Base-by-base conservation (phyloP, 1,140 invertebrate genomes). In the Antheraea mylitta region DNA sequence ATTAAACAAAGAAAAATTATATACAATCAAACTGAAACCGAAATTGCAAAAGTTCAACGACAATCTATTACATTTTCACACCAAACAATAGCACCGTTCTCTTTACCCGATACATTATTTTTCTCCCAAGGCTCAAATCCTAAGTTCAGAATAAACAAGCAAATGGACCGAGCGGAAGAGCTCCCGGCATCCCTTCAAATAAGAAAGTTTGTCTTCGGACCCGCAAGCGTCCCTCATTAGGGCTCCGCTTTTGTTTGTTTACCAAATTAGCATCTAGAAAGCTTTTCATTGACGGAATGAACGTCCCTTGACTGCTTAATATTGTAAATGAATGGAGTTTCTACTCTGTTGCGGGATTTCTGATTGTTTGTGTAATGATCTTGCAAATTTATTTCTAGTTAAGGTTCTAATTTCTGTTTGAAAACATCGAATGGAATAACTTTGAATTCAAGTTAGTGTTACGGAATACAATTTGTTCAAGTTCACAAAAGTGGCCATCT, bases 201-300 rank as follows among this genome's bases (percentile, higher is more conserved):
- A 91, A 90, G 86, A 89, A 91, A 91, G 80, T 91, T 89, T 88
- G 83, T 80, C 81, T 80, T 74, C 76, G 79, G 73, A 73, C 82
- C 80, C 80, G 76, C 81, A 78, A 86, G 70, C 71, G 67, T 60
- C 86, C 83, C 87, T 91, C 90, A 92, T 92, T 92, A 92, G 86
- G 79, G 80, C 82, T 78, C 78, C 78, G 78, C 79, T 87, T 83
- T 89, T 90, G 88, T 89, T 91, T 90, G 85, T 86, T 83, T 80
- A 84, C 80, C 76, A 87, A 90, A 92, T 92, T 90, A 92, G 84
- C 86, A 90, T 87, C 80, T 81, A 80, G 78, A 82, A 89, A 82
- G 78, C 80, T 79, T 83, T 87, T 78, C 81, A 85, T 77, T 78
- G 75, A 73, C 67, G 65, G 78, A 81, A 80, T 78, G 77, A 78